Percentiles rank a stretch among this genome's conserved stretches.
phyloP scores from a whole-genome alignment of 2,888 invertebrate genomes.

The Mycalesis mineus region DNA sequence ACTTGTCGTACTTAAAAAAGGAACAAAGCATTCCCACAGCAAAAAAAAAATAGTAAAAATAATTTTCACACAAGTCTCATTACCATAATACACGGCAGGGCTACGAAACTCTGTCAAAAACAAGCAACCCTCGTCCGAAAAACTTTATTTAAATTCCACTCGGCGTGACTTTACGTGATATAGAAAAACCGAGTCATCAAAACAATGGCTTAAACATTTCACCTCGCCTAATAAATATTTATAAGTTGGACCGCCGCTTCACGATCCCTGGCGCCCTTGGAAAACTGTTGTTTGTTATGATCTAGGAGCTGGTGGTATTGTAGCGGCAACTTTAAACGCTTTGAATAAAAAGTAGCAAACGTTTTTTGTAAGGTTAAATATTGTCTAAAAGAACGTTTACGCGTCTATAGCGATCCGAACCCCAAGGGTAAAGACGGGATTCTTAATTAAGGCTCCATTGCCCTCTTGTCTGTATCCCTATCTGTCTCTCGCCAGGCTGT shows the following conservation, averaged over 20 bases:
- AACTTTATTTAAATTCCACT: constrained; percentile 25
- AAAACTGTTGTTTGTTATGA: constrained; percentile 14
- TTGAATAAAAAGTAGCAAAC: no score
- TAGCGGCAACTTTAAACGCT: no score
- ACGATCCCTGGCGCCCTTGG: constrained; percentile 26
- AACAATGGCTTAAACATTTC: constrained; percentile 49
- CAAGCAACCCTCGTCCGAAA: constrained; percentile 2
- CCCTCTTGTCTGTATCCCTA: no score
- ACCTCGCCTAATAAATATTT: constrained; percentile 63
- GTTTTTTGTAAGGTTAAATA: no score
- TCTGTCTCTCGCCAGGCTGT: no score
- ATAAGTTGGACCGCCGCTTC: constrained; percentile 31
- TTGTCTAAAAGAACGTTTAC: no score
- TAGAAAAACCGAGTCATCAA: constrained; percentile 36
- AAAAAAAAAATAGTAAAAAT: neutral
- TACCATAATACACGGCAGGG: constrained; percentile 3
- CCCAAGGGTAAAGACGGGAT: no score
- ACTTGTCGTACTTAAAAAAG: no score
- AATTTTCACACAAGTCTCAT: neutral
- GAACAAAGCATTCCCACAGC: neutral
- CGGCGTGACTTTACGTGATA: constrained; percentile 22
- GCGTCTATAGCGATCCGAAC: no score
- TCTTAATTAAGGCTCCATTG: no score
- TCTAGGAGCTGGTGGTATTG: neutral
- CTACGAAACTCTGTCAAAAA: constrained; percentile 6